Evolutionary conservation across 2,888 invertebrate genomes (phyloP), one percentile per base, ranked within the genome.

Genomic region (Thymelicus lineola): DNA sequence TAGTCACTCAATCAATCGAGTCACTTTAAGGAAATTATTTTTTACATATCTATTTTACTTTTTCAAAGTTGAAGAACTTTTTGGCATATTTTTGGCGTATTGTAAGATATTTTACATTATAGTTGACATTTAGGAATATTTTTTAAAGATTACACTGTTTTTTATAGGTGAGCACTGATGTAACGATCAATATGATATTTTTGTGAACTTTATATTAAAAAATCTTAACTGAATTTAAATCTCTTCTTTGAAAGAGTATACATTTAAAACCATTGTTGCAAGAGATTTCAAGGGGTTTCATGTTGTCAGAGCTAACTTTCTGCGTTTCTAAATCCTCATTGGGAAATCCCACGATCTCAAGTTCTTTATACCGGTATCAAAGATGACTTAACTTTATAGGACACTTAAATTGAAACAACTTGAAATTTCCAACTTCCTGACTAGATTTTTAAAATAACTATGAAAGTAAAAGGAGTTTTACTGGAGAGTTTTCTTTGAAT

Each of bases 361-460:
- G 55, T 67, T 46, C 53, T 42, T 67, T 67, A 61, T 60, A 14
- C 57, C 50, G n/a, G 60, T 61, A 67, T 55, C 67, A 67, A 67
- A 67, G 61, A 67, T 61, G 67, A 61, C 53, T 67, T 61, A 61
- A 61, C 61, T 67, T 61, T 61, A 67, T 66, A 55, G 55, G 45
- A 55, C 48, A 61, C 57, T 62, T 55, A 57, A 68, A 62, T 61
- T 68, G 62, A 68, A 68, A 46, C 62, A 68, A 46, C 36, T 57
- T 36, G 35, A 36, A 28, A 65, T 45, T 35, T 15, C 65, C 38
- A 46, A 58, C 35, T 68, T 68, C 57, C 46, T 55, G 55, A 61
- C 62, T 57, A 62, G 45, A 48, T 68, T 68, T 55, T 68, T 63
- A 63, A 53, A 38, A 38, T 36, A 50, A 63, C 36, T 53, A 38